These are phyloP conservation scores for Thyatira batis DNA, from an alignment of 2,888 invertebrate genomes.

Conservation along the genomic window DNA sequence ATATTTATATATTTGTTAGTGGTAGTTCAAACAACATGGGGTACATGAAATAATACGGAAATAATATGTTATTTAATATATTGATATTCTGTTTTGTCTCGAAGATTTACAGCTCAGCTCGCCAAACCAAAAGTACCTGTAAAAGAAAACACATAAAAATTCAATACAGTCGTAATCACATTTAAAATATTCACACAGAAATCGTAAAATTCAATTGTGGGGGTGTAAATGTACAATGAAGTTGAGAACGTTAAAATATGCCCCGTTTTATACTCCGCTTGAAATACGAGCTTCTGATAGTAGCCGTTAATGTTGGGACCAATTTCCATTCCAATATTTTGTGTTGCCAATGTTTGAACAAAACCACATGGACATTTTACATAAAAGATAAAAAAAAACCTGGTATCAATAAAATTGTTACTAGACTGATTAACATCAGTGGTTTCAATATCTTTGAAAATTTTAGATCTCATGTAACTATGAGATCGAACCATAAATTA, in stretches of 20 bases:
- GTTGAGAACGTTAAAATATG: slow-evolving; percentile 39
- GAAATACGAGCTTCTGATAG: slow-evolving; percentile 38
- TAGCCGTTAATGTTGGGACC: slow-evolving; percentile 21
- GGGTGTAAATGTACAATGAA: slow-evolving; percentile 49
- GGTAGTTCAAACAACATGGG: background rate
- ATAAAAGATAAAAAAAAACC: too few species aligned
- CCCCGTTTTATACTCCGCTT: slow-evolving; percentile 34
- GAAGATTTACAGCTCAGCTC: background rate
- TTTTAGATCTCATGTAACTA: background rate
- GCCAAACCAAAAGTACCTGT: slow-evolving; percentile 18
- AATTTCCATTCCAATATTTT: background rate
- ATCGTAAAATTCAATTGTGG: slow-evolving; percentile 56
- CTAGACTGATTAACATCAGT: slow-evolving; percentile 7
- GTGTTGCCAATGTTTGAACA: slow-evolving; percentile 25
- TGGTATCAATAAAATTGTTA: too few species aligned
- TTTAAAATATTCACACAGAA: slow-evolving; percentile 36
- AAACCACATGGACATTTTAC: slow-evolving; percentile 4
- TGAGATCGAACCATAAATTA: too few species aligned
- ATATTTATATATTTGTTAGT: too few species aligned
- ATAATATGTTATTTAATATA: background rate
- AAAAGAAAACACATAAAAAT: slow-evolving; percentile 43
- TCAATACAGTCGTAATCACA: slow-evolving; percentile 35
- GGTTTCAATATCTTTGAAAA: too few species aligned
- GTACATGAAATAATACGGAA: background rate
- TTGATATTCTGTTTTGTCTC: background rate